Evolutionary conservation across 2,888 invertebrate species (phyloP), one percentile per base, ranked within the genome.

Genomic region (Yponomeuta sedellus): DNA sequence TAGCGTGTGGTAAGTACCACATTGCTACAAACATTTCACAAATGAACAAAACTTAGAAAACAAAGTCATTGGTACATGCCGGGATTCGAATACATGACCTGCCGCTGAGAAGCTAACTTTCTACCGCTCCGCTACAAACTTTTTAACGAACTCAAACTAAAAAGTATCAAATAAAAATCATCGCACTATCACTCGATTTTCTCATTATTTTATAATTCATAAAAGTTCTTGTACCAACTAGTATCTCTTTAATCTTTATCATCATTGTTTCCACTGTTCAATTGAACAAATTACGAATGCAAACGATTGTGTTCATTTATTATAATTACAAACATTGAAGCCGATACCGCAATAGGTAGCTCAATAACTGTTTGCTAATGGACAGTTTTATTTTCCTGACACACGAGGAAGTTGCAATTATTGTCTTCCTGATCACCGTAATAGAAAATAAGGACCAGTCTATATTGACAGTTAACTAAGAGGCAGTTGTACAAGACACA

Each of bases 331-430:
- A 52, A 52, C 44, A 52, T 16, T 34, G 1, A 16, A 16, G 16
- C 16, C 44, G 5, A 3, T 52, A 52, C 44, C 16, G 44, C 44
- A 52, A 5, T 52, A 52, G 44, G 44, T 52, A 52, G 44, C 44
- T 52, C 44, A 16, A 52, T 16, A 52, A 52, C 16, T 52, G 44
- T 16, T 52, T 8, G 44, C 44, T 52, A 52, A 52, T 52, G 44
- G 44, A 52, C 44, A 52, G 16, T 52, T 52, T 52, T 52, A 52
- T 52, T 2, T 52, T 12, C 44, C 44, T 52, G 44, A 52, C 44
- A 52, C 44, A 52, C 44, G 44, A 52, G 44, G 44, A 52, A 52
- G 44, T 52, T 16, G 44, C 44, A 52, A 52, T 52, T 52, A 52
- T 52, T 52, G 16, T 16, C 44, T 52, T 52, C 44, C 44, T 52